Evolutionary conservation across 1,140 invertebrate genomes (phyloP).

Genomic region (Sycophaga agraensis): DNA sequence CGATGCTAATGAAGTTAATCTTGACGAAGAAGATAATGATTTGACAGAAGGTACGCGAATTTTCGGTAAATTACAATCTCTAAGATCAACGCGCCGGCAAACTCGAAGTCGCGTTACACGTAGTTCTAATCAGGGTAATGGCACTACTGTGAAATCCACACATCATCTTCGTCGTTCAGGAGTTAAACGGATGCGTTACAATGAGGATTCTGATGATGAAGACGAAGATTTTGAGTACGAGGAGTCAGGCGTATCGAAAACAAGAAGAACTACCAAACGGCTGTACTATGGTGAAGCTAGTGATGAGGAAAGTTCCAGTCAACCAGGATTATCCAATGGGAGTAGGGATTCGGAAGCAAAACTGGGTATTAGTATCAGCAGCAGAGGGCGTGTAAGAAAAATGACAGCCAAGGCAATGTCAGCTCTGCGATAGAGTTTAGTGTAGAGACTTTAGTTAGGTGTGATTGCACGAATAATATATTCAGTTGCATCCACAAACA

Average conservation of each 20-base stretch:
- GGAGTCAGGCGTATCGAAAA: slow-evolving; percentile 60
- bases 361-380: slow-evolving; percentile 70
- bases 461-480: too few relatives aligned
- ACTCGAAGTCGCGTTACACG: slow-evolving; percentile 3
- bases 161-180: slow-evolving; percentile 33
- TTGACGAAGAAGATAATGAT: slow-evolving; percentile 33
- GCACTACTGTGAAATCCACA: neutral
- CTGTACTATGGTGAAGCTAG: slow-evolving; percentile 45
- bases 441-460: too few relatives aligned
- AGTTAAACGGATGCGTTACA: slow-evolving; percentile 62
- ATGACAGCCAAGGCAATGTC: slow-evolving; percentile 63
- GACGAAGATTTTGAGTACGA: slow-evolving; percentile 14
- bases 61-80: neutral
- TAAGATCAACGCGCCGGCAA: neutral
- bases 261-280: slow-evolving; percentile 41
- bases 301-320: slow-evolving; percentile 32
- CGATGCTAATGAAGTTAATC: slow-evolving; percentile 25
- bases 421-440: slow-evolving; percentile 11
- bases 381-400: slow-evolving; percentile 79
- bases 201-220: slow-evolving; percentile 63
- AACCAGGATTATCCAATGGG: slow-evolving; percentile 20
- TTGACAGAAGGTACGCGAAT: slow-evolving; percentile 6
- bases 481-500: too few relatives aligned
- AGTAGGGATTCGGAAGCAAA: slow-evolving; percentile 16
- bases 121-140: slow-evolving; percentile 20